Conservation (phyloP, 1,140 invertebrate species). For the Drosophila bifasciata region DNA sequence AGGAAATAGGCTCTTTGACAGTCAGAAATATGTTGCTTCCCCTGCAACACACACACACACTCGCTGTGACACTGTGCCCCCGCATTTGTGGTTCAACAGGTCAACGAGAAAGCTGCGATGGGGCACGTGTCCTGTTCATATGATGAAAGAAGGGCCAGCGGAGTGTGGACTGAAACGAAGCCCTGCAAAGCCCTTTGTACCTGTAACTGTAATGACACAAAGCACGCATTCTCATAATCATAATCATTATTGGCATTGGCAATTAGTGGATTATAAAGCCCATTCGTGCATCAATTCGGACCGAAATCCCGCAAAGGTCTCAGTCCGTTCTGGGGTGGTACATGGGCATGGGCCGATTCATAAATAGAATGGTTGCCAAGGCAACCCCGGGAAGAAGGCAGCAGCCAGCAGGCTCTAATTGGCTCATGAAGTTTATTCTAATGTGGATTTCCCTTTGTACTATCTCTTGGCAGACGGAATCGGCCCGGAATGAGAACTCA, state of each 20-base stretch:
- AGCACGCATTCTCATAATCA: neutral
- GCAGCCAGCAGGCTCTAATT: conserved; percentile 14
- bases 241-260: conserved; percentile 4
- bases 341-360: too few species aligned
- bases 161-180: too few species aligned
- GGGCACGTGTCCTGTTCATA: conserved; percentile 25
- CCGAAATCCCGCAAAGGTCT: neutral
- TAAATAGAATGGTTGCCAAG: neutral
- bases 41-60: neutral
- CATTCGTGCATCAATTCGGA: neutral
- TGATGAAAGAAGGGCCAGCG: neutral
- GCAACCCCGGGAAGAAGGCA: neutral
- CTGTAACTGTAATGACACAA: neutral
- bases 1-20: conserved; percentile 49
- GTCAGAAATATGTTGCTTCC: conserved; percentile 34
- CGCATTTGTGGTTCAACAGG: conserved; percentile 13
- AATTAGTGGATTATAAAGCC: conserved; percentile 20
- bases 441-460: conserved; percentile 2
- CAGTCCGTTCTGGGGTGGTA: neutral
- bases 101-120: neutral
- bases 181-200: too few species aligned
- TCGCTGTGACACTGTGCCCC: neutral
- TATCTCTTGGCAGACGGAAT: conserved; percentile 61
- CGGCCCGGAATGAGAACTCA: conserved; percentile 59
- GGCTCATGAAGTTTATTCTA: neutral